Evolutionary conservation across 2,888 invertebrate species (phyloP).

Genomic region (Idaea biselata): DNA sequence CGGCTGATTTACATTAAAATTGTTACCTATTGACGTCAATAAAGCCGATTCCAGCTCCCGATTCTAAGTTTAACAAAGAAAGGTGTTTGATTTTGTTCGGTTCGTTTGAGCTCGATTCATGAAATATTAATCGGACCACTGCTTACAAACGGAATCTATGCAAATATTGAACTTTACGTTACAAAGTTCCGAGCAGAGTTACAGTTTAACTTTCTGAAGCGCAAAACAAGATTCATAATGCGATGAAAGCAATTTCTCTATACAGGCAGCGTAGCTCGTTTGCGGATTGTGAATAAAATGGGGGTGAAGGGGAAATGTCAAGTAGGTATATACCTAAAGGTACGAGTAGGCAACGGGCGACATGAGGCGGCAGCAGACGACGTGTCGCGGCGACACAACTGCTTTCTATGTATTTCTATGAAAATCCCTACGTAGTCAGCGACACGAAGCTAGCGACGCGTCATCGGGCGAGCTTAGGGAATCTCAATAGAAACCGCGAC

Average conservation of each 20-base stretch:
- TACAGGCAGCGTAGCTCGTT: not conserved
- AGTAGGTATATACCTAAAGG: not conserved
- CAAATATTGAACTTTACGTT: slow-evolving; percentile 29
- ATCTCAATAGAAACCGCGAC: no score
- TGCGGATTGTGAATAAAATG: not conserved
- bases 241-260: not conserved
- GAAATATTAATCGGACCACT: slow-evolving; percentile 49
- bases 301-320: not conserved
- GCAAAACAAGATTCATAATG: slow-evolving; percentile 6
- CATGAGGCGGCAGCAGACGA: no score
- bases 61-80: not conserved
- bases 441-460: no score
- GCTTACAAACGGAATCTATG: slow-evolving; percentile 31
- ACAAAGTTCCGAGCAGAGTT: slow-evolving; percentile 12
- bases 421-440: no score
- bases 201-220: slow-evolving; percentile 13
- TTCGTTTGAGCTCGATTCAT: slow-evolving; percentile 51
- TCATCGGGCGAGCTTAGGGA: no score
- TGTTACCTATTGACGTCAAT: not conserved
- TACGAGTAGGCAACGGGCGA: no score
- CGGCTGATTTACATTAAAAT: not conserved
- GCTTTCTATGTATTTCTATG: no score
- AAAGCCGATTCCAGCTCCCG: not conserved
- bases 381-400: no score
- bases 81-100: slow-evolving; percentile 32